Base-by-base conservation (phyloP, 64 coral and sea anemone genomes). In the Montipora efflorescens region DNA sequence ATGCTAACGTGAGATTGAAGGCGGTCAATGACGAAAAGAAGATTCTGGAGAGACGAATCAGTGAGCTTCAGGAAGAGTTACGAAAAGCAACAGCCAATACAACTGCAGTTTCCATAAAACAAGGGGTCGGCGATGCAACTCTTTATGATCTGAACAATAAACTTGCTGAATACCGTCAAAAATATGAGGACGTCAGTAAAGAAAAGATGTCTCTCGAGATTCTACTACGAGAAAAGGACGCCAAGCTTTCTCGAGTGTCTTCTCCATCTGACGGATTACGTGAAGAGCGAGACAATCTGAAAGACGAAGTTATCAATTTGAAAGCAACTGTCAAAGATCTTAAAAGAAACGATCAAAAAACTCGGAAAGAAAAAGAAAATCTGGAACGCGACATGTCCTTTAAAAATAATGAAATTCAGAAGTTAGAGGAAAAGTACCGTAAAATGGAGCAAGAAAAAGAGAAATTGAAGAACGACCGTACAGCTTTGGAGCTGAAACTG, bases 291-390 rank as follows among this genome's bases (percentile, higher is more conserved):
- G 96, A 92, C 51, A 76, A 86, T 4, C 74, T 97, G 6, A 97
- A 97, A 79, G 90, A 97, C 69, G 96, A 94, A 49, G 83, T 95
- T 44, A 97, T 92, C 48, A 85, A 79, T 10, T 19, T 94, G 25
- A 86, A 95, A 59, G 89, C 78, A 43, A 82, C 92, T 3, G 49
- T 87, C 4, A 73, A 90, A 14, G 96, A 97, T 70, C 91, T 77
- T 43, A 95, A 93, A 59, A 79, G 23, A 8, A 94, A 91, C 19
- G 89, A 78, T n/a, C 89, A 76, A 18, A 91, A 91, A n/a, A 75
- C 93, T 52, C 96, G 95, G 81, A 97, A 91, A 74, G 96, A 97
- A 20, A 80, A 89, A 7, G 96, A 97, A 52, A 91, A 86, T 19
- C 89, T 97, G 11, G 90, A 95, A 52, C 89, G 94, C 3, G 47